Percentiles rank a stretch among this genome's conserved stretches.
These are phyloP conservation scores for Caenorhabditis sulstoni DNA, from an alignment of 2,888 invertebrate species.

Conservation along the genomic window DNA sequence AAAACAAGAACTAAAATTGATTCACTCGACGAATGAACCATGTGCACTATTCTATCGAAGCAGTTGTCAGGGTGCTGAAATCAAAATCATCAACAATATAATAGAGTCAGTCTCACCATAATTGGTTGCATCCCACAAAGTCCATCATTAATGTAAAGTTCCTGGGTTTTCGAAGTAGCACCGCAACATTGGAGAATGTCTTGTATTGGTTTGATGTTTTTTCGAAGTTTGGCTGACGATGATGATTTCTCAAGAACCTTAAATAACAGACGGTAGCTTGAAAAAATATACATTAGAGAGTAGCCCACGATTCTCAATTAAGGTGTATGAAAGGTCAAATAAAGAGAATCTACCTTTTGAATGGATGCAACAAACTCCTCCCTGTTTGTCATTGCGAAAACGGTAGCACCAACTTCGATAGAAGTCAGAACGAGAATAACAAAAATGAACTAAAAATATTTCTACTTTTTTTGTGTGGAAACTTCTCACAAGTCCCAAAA, in stretches of 20 bases:
- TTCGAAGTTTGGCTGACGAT: conserved; percentile 56
- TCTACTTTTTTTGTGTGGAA: background rate
- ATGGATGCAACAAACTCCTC: conserved; percentile 71
- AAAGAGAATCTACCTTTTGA: conserved; percentile 61
- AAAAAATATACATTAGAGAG: too few species aligned
- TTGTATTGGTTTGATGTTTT: conserved; percentile 76
- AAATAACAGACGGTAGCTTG: too few species aligned
- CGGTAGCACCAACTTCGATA: conserved; percentile 72
- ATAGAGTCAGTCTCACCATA: conserved; percentile 25
- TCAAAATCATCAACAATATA: background rate
- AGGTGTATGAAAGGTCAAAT: too few species aligned
- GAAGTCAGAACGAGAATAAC: conserved; percentile 74
- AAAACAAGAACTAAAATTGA: conserved; percentile 64
- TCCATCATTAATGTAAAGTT: conserved; percentile 63
- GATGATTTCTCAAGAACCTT: conserved; percentile 72
- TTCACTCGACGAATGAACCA: conserved; percentile 70
- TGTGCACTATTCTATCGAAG: conserved; percentile 69
- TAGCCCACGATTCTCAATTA: too few species aligned
- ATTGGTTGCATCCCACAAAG: conserved; percentile 56
- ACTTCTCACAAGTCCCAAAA: conserved; percentile 72
- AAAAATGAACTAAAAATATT: conserved; percentile 74
- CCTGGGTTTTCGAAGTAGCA: conserved; percentile 72
- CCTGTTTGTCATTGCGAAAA: conserved; percentile 73
- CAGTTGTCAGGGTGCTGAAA: conserved; percentile 73
- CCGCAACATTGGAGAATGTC: conserved; percentile 77